Evolutionary conservation across 1,140 invertebrate genomes (phyloP).

Genomic region (Lamellibrachia luymesi): DNA sequence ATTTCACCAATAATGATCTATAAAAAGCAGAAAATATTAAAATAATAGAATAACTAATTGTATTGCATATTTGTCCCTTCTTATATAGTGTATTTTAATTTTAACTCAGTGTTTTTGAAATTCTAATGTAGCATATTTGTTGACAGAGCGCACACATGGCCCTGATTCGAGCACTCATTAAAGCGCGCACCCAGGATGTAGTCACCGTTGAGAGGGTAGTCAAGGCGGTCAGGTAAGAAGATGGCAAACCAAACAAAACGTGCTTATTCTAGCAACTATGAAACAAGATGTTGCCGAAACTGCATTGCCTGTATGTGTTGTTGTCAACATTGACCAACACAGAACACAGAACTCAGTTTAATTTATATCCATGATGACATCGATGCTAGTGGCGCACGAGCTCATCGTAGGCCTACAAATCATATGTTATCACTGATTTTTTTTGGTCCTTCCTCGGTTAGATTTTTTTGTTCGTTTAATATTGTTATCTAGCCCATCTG

Average conservation of each 20-base stretch:
- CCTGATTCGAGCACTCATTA: slow-evolving; percentile 96
- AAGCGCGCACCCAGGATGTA: slow-evolving; percentile 89
- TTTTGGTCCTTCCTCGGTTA: too few species aligned
- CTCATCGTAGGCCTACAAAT: not conserved
- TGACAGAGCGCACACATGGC: slow-evolving; percentile 89
- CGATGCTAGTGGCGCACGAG: not conserved
- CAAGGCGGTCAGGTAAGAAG: slow-evolving; percentile 69
- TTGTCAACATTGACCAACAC: not conserved
- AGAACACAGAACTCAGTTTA: too few species aligned
- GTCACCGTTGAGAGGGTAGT: slow-evolving; percentile 84
- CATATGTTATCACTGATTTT: not conserved
- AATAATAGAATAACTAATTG: too few species aligned
- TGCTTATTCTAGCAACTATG: not conserved
- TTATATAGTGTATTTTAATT: too few species aligned
- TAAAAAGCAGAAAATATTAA: too few species aligned
- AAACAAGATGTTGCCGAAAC: not conserved
- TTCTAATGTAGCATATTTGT: slow-evolving; percentile 25
- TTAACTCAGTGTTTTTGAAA: slow-evolving; percentile 13
- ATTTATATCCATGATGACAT: not conserved
- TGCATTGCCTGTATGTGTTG: not conserved
- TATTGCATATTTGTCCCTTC: not conserved
- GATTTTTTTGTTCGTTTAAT: too few species aligned
- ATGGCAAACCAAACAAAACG: not conserved
- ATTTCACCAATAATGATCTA: too few species aligned
- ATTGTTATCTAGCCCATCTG: too few species aligned